phyloP scores from a whole-genome alignment of 2,113 vertebrate species.

The Dascyllus trimaculatus region DNA sequence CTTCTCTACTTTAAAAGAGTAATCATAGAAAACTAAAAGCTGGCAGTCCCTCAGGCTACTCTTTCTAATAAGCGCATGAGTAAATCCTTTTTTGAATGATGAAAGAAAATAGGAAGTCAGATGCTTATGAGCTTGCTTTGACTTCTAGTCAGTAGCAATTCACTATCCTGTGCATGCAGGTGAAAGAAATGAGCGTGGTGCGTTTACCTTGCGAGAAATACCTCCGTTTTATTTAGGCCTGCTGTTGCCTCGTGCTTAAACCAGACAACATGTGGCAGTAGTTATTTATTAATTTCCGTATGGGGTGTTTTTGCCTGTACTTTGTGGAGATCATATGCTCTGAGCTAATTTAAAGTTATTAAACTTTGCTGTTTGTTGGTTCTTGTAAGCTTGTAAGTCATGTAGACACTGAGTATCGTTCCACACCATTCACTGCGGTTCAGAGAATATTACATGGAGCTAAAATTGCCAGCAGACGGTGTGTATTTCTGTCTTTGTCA shows the following conservation, averaged over 20 bases:
- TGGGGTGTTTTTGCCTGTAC: not conserved
- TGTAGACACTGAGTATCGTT: no score
- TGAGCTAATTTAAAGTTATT: not conserved
- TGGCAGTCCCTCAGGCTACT: conserved; percentile 17
- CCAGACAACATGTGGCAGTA: not conserved
- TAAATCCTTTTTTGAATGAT: conserved; percentile 35
- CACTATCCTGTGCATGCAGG: conserved; percentile 3
- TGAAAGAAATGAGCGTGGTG: conserved; percentile 17
- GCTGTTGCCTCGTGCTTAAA: conserved; percentile 15
- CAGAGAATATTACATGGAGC: no score
- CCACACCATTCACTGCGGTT: no score
- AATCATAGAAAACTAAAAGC: conserved; percentile 63
- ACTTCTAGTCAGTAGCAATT: conserved; percentile 19
- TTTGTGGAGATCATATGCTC: not conserved
- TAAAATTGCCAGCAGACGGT: no score
- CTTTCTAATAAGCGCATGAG: conserved; percentile 44
- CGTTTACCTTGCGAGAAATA: conserved; percentile 29
- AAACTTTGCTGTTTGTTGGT: no score
- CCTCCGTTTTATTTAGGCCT: not conserved
- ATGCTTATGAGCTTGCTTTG: conserved; percentile 45
- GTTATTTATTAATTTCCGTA: not conserved
- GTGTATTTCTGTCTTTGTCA: no score
- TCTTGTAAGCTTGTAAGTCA: no score
- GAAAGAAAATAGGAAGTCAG: conserved; percentile 49
- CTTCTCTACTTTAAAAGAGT: conserved; percentile 49